Evolutionary conservation across 2,113 vertebrate species (phyloP), one percentile per base, ranked within the genome.

Genomic region (Callocephalon fimbriatum): DNA sequence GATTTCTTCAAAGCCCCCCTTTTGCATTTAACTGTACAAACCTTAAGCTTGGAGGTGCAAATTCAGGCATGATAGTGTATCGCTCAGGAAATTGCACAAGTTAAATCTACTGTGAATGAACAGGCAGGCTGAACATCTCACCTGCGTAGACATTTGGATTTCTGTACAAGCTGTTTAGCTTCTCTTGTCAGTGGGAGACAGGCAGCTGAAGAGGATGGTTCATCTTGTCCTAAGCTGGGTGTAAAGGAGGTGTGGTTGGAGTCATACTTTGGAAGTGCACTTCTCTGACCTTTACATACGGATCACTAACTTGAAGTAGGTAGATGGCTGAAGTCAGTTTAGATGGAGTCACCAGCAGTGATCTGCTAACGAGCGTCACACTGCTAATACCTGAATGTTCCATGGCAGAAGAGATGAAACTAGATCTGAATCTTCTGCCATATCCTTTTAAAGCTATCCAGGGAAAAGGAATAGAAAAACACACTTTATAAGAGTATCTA

Each of bases 1-100:
- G 1, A 75, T 82, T 95, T 85, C 73, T 93, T 95, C 94, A 93
- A 96, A 96, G 86, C 13, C 25, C 20, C 17, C 23, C 66, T 86
- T 93, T 85, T 83, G 20, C 73, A 72, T 96, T 96, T 94, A 87
- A 50, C 50, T 73, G 54, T 66, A 21, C 61, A 93, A 73, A 75
- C 59, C 82, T 84, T 88, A 86, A 88, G 17, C 50, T 42, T 72
- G 25, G 75, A 87, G 82, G 86, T 82, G 89, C 76, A 93, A 94
- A 96, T 95, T 59, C 73, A 87, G 65, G 29, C 32, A 44, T 61
- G 71, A 72, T 94, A 50, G 53, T 89, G 25, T 85, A 92, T 68
- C 20, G 12, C 31, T 84, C 44, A 84, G 68, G 37, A 89, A 93
- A 88, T 2, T 86, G 54, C 7, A 1, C 11, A 35, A 73, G 67